Conservation (phyloP, 2,888 invertebrate genomes). For the Rhagonycha lutea region DNA sequence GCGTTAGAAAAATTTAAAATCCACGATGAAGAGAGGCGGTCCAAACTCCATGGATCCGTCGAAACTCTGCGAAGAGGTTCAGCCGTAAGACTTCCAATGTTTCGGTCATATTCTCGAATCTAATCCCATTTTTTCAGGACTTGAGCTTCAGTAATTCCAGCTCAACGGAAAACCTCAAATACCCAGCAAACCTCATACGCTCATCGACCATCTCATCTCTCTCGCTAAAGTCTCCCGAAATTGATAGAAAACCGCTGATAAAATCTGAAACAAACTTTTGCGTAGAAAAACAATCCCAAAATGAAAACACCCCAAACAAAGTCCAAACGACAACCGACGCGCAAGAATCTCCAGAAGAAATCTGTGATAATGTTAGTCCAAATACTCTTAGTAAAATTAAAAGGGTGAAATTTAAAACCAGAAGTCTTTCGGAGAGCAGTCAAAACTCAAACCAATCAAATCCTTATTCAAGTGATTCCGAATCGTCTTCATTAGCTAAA, state of each 20-base stretch:
- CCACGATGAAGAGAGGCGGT: conserved; percentile 71
- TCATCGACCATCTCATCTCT: conserved; percentile 37
- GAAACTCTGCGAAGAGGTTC: conserved; percentile 51
- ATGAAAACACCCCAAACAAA: neutral
- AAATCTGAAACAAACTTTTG: neutral
- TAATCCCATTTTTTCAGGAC: conserved; percentile 8
- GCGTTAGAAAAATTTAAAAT: conserved; percentile 82
- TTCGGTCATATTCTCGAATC: neutral
- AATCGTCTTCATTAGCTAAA: conserved; percentile 1
- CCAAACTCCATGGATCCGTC: conserved; percentile 41
- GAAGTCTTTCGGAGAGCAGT: conserved; percentile 20
- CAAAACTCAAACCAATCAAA: conserved; percentile 5
- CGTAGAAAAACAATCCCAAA: neutral
- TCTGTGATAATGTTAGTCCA: conserved; percentile 24
- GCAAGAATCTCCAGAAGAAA: conserved; percentile 23
- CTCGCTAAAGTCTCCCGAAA: conserved; percentile 37
- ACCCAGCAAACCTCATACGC: conserved; percentile 30
- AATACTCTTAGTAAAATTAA: conserved; percentile 16
- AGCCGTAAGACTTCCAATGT: conserved; percentile 42
- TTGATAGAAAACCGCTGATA: conserved; percentile 35
- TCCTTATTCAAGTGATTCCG: conserved; percentile 9
- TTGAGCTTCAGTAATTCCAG: neutral
- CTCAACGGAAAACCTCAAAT: conserved; percentile 3
- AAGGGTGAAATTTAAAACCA: conserved; percentile 23
- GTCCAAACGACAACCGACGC: neutral